Percentiles rank a stretch among this genome's conserved stretches.
Conservation (phyloP, 2,797 vertebrate genomes). For the Rhinogobio ventralis region DNA sequence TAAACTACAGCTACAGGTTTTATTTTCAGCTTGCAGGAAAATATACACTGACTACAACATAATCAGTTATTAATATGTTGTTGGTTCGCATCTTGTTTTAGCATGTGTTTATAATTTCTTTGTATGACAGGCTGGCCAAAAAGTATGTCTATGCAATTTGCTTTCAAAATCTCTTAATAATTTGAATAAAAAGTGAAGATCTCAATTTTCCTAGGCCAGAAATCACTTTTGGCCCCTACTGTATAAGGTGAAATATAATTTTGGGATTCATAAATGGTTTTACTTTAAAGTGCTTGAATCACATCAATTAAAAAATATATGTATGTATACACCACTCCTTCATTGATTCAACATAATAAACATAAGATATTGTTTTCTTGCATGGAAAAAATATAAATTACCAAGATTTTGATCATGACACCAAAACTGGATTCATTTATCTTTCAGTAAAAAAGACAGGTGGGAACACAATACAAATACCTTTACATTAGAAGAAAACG, state of each 20-base stretch:
- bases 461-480: constrained; percentile 14
- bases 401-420: background rate
- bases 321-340: constrained; percentile 23
- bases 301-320: background rate
- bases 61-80: background rate
- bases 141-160: background rate
- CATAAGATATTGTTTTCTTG: background rate
- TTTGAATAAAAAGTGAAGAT: background rate
- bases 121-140: background rate
- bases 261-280: background rate
- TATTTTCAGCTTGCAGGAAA: background rate
- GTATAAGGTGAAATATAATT: background rate
- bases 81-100: background rate
- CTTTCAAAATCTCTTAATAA: background rate
- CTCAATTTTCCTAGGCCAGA: background rate
- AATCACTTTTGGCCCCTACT: background rate
- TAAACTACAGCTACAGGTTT: background rate
- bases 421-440: background rate
- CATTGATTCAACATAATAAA: constrained; percentile 25
- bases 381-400: constrained; percentile 1
- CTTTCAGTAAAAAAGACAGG: background rate
- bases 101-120: background rate
- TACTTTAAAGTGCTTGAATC: constrained; percentile 42
- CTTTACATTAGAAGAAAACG: background rate
- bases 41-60: no score